These are phyloP conservation scores for Popillia japonica DNA, from an alignment of 1,140 invertebrate genomes.

Conservation along the genomic window DNA sequence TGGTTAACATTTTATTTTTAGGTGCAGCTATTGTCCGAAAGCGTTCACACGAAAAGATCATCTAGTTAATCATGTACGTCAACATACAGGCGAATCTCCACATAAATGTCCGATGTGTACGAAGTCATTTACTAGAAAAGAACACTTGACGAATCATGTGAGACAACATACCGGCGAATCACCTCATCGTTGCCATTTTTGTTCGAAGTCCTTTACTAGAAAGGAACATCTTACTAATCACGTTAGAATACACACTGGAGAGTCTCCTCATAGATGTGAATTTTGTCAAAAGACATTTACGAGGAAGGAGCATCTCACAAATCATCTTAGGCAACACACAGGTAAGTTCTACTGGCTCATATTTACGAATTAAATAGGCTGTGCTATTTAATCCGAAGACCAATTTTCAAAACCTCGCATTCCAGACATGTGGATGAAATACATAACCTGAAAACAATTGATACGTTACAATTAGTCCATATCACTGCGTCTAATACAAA, in stretches of 20 bases:
- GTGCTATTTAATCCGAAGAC: too few relatives aligned
- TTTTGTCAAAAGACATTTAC: conserved; percentile 85
- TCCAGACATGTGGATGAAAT: too few relatives aligned
- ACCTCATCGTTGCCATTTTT: conserved; percentile 64
- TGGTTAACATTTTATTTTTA: conserved; percentile 50
- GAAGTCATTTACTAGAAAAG: conserved; percentile 87
- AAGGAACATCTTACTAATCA: conserved; percentile 93
- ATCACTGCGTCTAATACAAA: too few relatives aligned
- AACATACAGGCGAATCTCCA: conserved; percentile 82
- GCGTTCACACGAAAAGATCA: conserved; percentile 86
- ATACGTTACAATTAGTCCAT: too few relatives aligned
- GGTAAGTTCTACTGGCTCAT: conserved; percentile 55
- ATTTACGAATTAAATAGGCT: neutral
- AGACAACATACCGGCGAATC: conserved; percentile 66
- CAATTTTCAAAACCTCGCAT: too few relatives aligned
- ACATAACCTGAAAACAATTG: too few relatives aligned
- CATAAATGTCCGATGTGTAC: conserved; percentile 78
- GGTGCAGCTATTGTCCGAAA: conserved; percentile 87
- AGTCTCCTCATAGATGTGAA: conserved; percentile 83
- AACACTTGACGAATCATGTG: conserved; percentile 90
- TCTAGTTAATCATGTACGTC: conserved; percentile 73
- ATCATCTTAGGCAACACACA: conserved; percentile 76
- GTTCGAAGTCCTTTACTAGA: conserved; percentile 84
- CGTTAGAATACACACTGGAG: conserved; percentile 77
- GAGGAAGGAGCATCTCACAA: conserved; percentile 81